Conservation (phyloP, 1,140 invertebrate species). For the Leptinotarsa texana region DNA sequence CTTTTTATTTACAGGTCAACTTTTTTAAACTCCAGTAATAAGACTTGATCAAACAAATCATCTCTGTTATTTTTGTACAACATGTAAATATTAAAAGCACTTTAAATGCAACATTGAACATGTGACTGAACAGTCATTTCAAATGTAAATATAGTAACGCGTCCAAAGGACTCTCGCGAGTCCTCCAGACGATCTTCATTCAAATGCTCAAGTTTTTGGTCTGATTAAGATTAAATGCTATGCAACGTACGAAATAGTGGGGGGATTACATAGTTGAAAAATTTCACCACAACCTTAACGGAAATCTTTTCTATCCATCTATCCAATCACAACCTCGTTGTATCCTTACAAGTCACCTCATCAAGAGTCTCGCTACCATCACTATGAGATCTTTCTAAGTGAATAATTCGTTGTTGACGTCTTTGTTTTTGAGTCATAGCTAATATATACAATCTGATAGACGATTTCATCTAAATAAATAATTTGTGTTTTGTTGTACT, state of each 20-base stretch:
- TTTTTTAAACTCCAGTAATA: slow-evolving; percentile 9
- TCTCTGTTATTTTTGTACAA: slow-evolving; percentile 17
- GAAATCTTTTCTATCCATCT: slow-evolving; percentile 15
- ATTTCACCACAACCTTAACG: slow-evolving; percentile 15
- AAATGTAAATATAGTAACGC: not conserved
- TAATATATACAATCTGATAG: slow-evolving; percentile 32
- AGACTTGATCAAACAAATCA: not conserved
- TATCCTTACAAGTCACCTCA: slow-evolving; percentile 18
- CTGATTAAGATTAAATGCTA: slow-evolving; percentile 12
- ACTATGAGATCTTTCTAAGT: slow-evolving; percentile 31
- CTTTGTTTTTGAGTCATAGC: slow-evolving; percentile 27
- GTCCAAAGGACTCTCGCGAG: too few relatives aligned
- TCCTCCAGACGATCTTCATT: not conserved
- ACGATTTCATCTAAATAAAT: slow-evolving; percentile 35
- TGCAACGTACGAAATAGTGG: slow-evolving; percentile 35
- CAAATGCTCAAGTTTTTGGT: slow-evolving; percentile 7
- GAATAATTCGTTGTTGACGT: slow-evolving; percentile 37
- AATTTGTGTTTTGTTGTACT: slow-evolving; percentile 48
- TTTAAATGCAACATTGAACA: slow-evolving; percentile 19
- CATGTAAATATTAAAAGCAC: slow-evolving; percentile 17
- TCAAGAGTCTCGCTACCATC: slow-evolving; percentile 12
- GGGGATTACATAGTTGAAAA: slow-evolving; percentile 9
- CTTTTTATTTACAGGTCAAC: slow-evolving; percentile 19
- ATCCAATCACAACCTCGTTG: slow-evolving; percentile 23
- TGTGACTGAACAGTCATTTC: slow-evolving; percentile 10